These are phyloP conservation scores for Nesidiocoris tenuis DNA, from an alignment of 2,888 invertebrate species.

Conservation along the genomic window DNA sequence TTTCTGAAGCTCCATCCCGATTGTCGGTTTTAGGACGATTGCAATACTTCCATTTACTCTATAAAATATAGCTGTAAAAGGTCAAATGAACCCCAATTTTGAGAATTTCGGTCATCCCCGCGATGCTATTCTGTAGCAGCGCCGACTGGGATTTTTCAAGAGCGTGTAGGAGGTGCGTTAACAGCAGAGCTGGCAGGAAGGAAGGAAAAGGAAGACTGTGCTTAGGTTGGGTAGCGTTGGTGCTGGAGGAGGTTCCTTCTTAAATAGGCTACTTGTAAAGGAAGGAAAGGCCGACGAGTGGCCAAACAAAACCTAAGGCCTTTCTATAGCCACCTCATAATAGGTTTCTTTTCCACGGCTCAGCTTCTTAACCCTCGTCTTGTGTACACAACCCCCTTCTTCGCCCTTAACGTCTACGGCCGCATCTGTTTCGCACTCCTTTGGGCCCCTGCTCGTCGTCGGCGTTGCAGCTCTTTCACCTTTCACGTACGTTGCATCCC, in stretches of 20 bases:
- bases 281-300: slow-evolving; percentile 34
- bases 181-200: too few species aligned
- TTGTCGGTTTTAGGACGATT: too few species aligned
- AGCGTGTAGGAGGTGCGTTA: background rate
- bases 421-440: background rate
- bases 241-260: slow-evolving; percentile 11
- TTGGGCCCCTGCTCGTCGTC: slow-evolving; percentile 1
- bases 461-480: background rate
- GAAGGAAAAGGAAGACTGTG: background rate
- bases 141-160: background rate
- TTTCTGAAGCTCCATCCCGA: too few species aligned
- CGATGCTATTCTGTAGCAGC: too few species aligned
- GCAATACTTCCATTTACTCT: too few species aligned
- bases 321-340: slow-evolving; percentile 43
- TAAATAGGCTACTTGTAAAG: slow-evolving; percentile 42
- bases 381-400: slow-evolving; percentile 33
- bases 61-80: too few species aligned
- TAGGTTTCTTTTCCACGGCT: slow-evolving; percentile 42
- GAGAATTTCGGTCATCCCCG: too few species aligned
- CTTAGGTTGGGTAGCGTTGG: background rate
- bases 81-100: too few species aligned
- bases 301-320: slow-evolving; percentile 42
- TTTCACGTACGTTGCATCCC: background rate
- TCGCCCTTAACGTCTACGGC: background rate
- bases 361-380: slow-evolving; percentile 38